Conservation (phyloP, 2,888 invertebrate genomes). For the Linnaemya tessellans region DNA sequence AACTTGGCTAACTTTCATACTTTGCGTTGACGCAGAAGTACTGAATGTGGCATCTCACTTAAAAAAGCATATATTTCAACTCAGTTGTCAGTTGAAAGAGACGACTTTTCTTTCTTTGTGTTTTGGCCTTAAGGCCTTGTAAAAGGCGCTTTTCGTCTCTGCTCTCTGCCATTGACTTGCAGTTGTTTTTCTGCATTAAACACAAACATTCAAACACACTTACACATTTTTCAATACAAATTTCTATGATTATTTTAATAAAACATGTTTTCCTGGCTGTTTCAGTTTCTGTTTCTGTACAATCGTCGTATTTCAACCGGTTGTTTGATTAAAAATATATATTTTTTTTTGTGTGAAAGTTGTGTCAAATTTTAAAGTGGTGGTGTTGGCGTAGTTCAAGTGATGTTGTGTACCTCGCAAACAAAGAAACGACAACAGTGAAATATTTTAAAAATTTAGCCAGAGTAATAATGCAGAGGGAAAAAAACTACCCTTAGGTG, state of each 20-base stretch:
- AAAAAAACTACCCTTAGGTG: conserved; percentile 63
- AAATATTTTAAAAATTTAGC: conserved; percentile 26
- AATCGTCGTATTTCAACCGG: conserved; percentile 13
- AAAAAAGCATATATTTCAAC: too few species aligned
- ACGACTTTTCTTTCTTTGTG: too few species aligned
- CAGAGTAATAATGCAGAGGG: conserved; percentile 16
- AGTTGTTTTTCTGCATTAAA: conserved; percentile 2
- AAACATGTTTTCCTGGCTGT: neutral
- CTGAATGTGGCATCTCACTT: too few species aligned
- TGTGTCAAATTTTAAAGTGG: conserved; percentile 54
- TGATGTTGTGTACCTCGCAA: conserved; percentile 51
- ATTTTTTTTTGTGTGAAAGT: neutral
- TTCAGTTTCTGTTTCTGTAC: neutral
- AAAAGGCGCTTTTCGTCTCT: neutral
- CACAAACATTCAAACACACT: neutral
- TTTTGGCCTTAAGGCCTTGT: neutral
- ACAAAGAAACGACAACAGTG: conserved; percentile 47
- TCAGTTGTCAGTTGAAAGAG: too few species aligned
- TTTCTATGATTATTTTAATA: conserved; percentile 4
- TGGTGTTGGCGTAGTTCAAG: conserved; percentile 71
- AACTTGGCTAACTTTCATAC: too few species aligned
- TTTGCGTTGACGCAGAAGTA: too few species aligned
- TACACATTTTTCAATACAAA: conserved; percentile 8
- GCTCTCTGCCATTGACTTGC: neutral
- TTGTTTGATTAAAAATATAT: conserved; percentile 16